Evolutionary conservation across 1,140 invertebrate genomes (phyloP), one percentile per base, ranked within the genome.

Genomic region (Heterodera carotae): DNA sequence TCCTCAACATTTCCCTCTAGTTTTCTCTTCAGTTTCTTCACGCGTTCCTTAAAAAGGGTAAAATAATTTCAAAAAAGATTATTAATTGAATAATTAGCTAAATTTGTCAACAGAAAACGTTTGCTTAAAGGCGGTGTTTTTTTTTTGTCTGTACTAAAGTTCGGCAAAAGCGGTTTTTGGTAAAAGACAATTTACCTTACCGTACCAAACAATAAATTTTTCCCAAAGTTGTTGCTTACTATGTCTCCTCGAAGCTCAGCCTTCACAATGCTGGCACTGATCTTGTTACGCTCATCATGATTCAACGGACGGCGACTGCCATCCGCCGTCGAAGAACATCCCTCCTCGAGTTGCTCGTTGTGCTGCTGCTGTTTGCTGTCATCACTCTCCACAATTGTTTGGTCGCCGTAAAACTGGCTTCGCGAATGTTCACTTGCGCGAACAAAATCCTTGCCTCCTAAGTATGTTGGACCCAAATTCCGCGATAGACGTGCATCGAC

Each of bases 201-300:
- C 27, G 34, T 25, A 31, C 27, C 15, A 18, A n/a, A 39, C 27
- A 36, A 73, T 18, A 15, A 22, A 78, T 33, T n/a, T n/a, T n/a
- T n/a, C n/a, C n/a, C n/a, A n/a, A n/a, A n/a, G n/a, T n/a, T n/a
- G n/a, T n/a, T 36, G 0, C 69, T 43, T 64, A 86, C 84, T 74
- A 29, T 83, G 76, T 86, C 81, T 12, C 84, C 84, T 34, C 78
- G 84, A 74, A 86, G 48, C 76, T 86, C 85, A 0, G 85, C 85
- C 56, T 87, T 87, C 15, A 86, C 39, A 75, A 86, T 86, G 48
- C 85, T 86, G n/a, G 85, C 85, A 31, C 73, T 78, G 34, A 86
- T 60, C 64, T 82, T 82, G 66, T 86, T 86, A 29, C 75, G 77
- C 48, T 86, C 85, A 72, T 86, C 85, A 31, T 80, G 77, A 29